These are phyloP conservation scores for Catostomus latipinnis DNA, from an alignment of 2,797 vertebrate genomes.

Conservation along the genomic window DNA sequence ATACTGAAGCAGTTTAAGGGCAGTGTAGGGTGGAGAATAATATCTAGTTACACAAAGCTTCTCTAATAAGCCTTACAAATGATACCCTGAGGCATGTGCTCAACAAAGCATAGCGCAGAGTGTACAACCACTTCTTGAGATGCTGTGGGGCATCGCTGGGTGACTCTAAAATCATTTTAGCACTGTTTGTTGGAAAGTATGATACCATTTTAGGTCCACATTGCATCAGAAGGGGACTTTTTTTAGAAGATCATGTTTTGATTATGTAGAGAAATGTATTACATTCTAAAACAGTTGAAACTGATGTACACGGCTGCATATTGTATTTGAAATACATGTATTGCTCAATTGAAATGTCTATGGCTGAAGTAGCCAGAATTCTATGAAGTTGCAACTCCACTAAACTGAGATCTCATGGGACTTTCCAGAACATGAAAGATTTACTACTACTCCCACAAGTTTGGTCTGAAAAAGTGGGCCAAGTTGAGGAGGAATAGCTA, in stretches of 20 bases:
- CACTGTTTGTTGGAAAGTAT: constrained; percentile 4
- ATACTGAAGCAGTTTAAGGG: constrained; percentile 7
- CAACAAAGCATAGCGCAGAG: constrained; percentile 28
- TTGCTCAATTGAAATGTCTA: not conserved
- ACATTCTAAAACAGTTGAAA: not conserved
- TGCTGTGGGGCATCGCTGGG: constrained; percentile 8
- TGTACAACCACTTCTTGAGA: constrained; percentile 18
- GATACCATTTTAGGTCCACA: not conserved
- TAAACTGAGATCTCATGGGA: constrained; percentile 23
- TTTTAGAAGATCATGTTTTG: constrained; percentile 21
- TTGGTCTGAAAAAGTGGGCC: constrained; percentile 22
- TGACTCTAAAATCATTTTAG: constrained; percentile 27
- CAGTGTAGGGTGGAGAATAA: constrained; percentile 33
- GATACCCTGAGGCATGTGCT: constrained; percentile 50
- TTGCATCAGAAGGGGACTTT: not conserved
- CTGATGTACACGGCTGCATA: not conserved
- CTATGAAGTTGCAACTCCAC: constrained; percentile 4
- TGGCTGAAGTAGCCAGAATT: constrained; percentile 18
- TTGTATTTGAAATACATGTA: constrained; percentile 3
- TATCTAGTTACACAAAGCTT: constrained; percentile 42
- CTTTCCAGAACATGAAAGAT: constrained; percentile 6
- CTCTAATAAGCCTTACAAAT: constrained; percentile 55
- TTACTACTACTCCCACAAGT: constrained; percentile 17
- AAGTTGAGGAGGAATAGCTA: constrained; percentile 31
- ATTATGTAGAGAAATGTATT: not conserved